Evolutionary conservation across 2,797 vertebrate genomes (phyloP).

Genomic region (Cephalopachus bancanus): DNA sequence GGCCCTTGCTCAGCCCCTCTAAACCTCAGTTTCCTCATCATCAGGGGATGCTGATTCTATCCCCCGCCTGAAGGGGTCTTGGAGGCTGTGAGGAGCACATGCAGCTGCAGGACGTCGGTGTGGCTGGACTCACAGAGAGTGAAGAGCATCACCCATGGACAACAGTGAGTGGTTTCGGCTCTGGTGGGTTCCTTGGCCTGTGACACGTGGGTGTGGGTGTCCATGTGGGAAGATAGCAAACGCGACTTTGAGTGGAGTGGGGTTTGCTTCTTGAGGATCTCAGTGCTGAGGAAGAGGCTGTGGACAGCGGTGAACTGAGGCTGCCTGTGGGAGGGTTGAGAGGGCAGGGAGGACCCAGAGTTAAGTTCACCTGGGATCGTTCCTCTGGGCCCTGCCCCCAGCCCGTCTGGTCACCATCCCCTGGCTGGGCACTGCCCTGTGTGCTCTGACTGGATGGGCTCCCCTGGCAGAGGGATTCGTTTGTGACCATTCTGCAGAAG

Average conservation of each 20-base stretch:
- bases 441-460: rapidly evolving
- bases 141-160: rapidly evolving
- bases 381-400: neutral
- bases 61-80: neutral
- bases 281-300: neutral
- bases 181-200: rapidly evolving
- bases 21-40: neutral
- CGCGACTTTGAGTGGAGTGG: neutral
- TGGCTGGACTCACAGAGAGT: rapidly evolving
- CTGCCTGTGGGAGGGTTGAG: neutral
- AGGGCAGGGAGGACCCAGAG: neutral
- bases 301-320: neutral
- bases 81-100: neutral
- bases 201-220: neutral
- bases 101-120: rapidly evolving
- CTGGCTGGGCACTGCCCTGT: rapidly evolving
- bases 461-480: neutral
- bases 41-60: neutral
- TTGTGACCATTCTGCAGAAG: neutral
- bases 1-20: neutral
- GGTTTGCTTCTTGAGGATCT: neutral
- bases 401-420: neutral
- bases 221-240: neutral
- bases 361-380: rapidly evolving
- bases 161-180: too few relatives aligned